These are phyloP conservation scores for Sciurus niger DNA, from an alignment of 2,113 vertebrate genomes.

Conservation along the genomic window DNA sequence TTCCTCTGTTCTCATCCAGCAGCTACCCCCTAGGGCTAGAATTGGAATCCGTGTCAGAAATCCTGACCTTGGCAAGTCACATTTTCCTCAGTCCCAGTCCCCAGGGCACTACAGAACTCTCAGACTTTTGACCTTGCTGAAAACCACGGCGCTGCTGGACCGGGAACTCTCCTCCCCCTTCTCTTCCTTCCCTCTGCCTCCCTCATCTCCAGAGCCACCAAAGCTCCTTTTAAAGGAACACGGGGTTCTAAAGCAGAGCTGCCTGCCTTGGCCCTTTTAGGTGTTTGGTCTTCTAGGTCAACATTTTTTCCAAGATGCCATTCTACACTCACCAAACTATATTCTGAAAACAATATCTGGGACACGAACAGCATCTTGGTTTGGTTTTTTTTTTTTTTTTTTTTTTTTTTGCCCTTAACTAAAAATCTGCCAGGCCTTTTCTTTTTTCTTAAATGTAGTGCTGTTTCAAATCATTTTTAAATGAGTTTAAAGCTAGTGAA, in stretches of 20 bases:
- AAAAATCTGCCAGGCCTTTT: constrained; percentile 24
- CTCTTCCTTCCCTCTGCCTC: neutral
- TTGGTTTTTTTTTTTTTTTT: neutral
- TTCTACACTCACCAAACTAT: constrained; percentile 26
- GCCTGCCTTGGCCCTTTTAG: neutral
- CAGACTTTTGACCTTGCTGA: constrained; percentile 74
- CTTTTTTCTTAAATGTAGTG: neutral
- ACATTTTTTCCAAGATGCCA: neutral
- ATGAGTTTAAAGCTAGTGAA: constrained; percentile 46
- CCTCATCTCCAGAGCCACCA: neutral
- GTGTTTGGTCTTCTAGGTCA: neutral
- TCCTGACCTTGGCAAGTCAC: constrained; percentile 49
- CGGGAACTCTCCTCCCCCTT: neutral
- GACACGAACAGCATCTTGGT: constrained; percentile 29
- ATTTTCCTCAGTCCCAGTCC: constrained; percentile 57
- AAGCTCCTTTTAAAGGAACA: constrained; percentile 2
- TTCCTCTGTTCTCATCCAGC: constrained; percentile 57
- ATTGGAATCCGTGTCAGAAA: constrained; percentile 65
- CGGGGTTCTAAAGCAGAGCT: neutral
- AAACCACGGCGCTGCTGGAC: constrained; percentile 52
- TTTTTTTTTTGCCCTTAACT: constrained; percentile 4
- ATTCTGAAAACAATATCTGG: neutral
- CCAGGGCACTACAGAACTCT: constrained; percentile 37
- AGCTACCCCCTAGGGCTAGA: constrained; percentile 50
- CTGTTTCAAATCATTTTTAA: constrained; percentile 59